Evolutionary conservation across 1,140 invertebrate genomes (phyloP).

Genomic region (Drosophila kohkoa): DNA sequence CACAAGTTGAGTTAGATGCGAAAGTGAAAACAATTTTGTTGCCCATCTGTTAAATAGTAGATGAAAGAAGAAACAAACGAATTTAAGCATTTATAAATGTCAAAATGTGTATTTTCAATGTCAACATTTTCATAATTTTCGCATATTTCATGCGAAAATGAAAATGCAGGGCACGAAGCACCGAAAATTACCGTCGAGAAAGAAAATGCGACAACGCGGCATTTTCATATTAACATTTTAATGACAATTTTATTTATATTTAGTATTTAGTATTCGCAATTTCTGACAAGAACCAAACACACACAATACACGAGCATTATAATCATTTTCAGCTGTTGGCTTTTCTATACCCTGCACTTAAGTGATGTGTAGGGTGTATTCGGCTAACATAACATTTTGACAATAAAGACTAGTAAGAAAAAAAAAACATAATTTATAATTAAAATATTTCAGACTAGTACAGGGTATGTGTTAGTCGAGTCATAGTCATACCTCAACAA

Average conservation of each 20-base stretch:
- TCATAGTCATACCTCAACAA: no score
- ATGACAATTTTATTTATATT: constrained; percentile 39
- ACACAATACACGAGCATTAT: background rate
- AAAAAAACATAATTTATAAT: background rate
- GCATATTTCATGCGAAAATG: constrained; percentile 14
- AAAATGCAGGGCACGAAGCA: constrained; percentile 4
- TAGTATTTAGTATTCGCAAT: constrained; percentile 17
- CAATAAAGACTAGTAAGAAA: background rate
- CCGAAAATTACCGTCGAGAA: background rate
- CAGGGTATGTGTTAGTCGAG: no score
- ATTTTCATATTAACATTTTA: constrained; percentile 29
- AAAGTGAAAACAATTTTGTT: constrained; percentile 1
- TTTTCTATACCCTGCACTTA: background rate
- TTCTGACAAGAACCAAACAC: constrained; percentile 14
- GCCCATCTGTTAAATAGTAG: background rate
- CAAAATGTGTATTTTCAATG: constrained; percentile 43
- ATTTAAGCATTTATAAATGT: constrained; percentile 18
- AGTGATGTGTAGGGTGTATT: background rate
- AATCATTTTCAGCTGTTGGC: constrained; percentile 31
- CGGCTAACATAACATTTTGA: background rate
- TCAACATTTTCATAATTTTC: constrained; percentile 47
- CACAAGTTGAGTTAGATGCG: background rate
- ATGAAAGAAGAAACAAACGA: constrained; percentile 3
- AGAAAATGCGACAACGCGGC: constrained; percentile 15
- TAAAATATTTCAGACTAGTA: no score